These are phyloP conservation scores for Archegozetes longisetosus DNA, from an alignment of 1,140 invertebrate species.

Conservation along the genomic window DNA sequence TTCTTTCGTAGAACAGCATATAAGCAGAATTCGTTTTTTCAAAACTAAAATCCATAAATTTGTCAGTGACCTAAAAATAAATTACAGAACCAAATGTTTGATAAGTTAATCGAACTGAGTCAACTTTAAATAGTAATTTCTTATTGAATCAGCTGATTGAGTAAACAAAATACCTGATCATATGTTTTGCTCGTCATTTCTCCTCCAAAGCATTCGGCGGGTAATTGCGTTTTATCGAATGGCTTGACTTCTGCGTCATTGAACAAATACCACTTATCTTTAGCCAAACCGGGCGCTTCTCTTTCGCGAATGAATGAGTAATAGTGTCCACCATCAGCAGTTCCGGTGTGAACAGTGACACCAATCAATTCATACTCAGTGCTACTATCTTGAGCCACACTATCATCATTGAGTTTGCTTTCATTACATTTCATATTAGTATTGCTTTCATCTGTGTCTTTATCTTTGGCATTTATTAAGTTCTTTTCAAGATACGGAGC, in stretches of 20 bases:
- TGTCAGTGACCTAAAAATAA: slow-evolving; percentile 61
- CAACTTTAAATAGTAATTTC: background rate
- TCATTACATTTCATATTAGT: slow-evolving; percentile 36
- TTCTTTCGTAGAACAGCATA: slow-evolving; percentile 85
- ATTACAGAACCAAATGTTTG: background rate
- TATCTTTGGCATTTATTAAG: slow-evolving; percentile 41
- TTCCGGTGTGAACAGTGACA: slow-evolving; percentile 89
- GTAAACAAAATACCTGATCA: slow-evolving; percentile 33
- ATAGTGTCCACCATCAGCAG: slow-evolving; percentile 89
- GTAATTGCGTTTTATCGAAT: slow-evolving; percentile 84
- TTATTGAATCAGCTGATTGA: background rate
- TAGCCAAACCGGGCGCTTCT: slow-evolving; percentile 31
- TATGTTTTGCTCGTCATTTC: slow-evolving; percentile 95
- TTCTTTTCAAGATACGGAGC: slow-evolving; percentile 84
- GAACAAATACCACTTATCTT: slow-evolving; percentile 58
- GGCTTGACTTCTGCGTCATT: slow-evolving; percentile 92
- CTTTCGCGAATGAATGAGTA: slow-evolving; percentile 83
- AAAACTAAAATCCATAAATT: slow-evolving; percentile 92
- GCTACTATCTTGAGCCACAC: background rate
- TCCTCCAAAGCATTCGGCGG: slow-evolving; percentile 86
- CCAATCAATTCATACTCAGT: slow-evolving; percentile 82
- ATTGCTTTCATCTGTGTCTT: slow-evolving; percentile 23
- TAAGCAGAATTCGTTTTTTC: slow-evolving; percentile 95
- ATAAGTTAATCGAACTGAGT: background rate
- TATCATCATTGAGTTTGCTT: background rate